Percentiles rank a stretch among this genome's conserved stretches.
These are phyloP conservation scores for Benthosema pterotum DNA, from an alignment of 2,797 vertebrate species.

Conservation along the genomic window DNA sequence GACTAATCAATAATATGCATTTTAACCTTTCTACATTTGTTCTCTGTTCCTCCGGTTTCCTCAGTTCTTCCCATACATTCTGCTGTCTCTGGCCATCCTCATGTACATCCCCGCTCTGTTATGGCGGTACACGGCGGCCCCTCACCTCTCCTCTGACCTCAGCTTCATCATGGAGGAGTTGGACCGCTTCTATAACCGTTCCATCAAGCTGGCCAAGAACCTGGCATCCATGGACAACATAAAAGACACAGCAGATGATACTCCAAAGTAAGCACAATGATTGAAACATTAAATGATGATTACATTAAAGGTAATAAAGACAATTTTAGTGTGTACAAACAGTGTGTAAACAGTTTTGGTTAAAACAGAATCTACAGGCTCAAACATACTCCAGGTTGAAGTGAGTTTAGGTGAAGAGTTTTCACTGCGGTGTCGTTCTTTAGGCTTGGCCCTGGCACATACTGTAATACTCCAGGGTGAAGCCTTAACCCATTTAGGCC, in stretches of 20 bases:
- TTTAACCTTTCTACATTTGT: not conserved
- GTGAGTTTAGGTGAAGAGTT: too few relatives aligned
- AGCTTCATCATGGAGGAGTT: constrained; percentile 97
- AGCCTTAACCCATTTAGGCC: too few relatives aligned
- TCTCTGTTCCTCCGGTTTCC: constrained; percentile 19
- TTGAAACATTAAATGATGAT: too few relatives aligned
- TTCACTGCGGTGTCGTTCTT: too few relatives aligned
- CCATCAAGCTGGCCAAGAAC: constrained; percentile 88
- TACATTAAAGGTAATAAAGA: too few relatives aligned
- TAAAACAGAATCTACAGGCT: too few relatives aligned
- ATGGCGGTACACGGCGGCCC: constrained; percentile 91
- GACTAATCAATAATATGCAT: not conserved
- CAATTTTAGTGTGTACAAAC: too few relatives aligned
- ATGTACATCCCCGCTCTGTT: constrained; percentile 89
- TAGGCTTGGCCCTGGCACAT: too few relatives aligned
- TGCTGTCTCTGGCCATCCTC: constrained; percentile 88
- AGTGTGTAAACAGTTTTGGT: too few relatives aligned
- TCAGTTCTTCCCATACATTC: constrained; percentile 95
- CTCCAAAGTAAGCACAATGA: constrained; percentile 64
- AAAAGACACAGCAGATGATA: constrained; percentile 58
- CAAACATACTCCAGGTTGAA: too few relatives aligned
- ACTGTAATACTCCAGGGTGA: too few relatives aligned
- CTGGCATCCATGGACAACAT: constrained; percentile 63
- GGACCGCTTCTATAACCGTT: constrained; percentile 93
- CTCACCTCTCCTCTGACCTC: constrained; percentile 92